Conservation (phyloP, 2,888 invertebrate genomes). For the Toxonevra muliebris region DNA sequence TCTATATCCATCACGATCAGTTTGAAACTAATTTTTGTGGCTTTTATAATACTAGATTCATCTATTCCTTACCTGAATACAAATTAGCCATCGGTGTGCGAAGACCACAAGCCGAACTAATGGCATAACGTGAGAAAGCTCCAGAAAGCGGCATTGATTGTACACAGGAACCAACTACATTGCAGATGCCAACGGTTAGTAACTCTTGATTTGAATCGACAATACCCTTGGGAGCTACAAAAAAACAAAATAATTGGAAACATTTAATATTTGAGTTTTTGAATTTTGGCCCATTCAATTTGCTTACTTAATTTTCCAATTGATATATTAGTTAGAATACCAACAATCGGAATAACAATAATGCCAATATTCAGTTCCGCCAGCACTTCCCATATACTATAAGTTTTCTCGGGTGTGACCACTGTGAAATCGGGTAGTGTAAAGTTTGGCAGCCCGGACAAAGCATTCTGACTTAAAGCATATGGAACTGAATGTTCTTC, state of each 20-base stretch:
- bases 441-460: constrained; percentile 76
- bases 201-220: constrained; percentile 92
- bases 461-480: constrained; percentile 66
- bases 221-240: constrained; percentile 72
- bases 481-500: constrained; percentile 71
- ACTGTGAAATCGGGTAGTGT: constrained; percentile 73
- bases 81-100: constrained; percentile 76
- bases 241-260: constrained; percentile 28
- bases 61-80: constrained; percentile 53
- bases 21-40: too few relatives aligned
- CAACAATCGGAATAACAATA: constrained; percentile 83
- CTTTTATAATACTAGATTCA: too few relatives aligned
- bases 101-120: constrained; percentile 87
- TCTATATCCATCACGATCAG: too few relatives aligned
- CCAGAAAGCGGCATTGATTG: constrained; percentile 89
- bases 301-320: constrained; percentile 88
- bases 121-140: constrained; percentile 88
- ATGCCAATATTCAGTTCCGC: constrained; percentile 79
- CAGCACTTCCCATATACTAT: constrained; percentile 74
- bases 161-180: constrained; percentile 83
- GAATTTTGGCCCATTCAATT: not conserved
- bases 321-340: constrained; percentile 90
- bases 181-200: constrained; percentile 83
- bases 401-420: constrained; percentile 67
- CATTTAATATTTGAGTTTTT: not conserved